These are phyloP conservation scores for Drosophila prostipennis DNA, from an alignment of 2,888 invertebrate species.

Conservation along the genomic window DNA sequence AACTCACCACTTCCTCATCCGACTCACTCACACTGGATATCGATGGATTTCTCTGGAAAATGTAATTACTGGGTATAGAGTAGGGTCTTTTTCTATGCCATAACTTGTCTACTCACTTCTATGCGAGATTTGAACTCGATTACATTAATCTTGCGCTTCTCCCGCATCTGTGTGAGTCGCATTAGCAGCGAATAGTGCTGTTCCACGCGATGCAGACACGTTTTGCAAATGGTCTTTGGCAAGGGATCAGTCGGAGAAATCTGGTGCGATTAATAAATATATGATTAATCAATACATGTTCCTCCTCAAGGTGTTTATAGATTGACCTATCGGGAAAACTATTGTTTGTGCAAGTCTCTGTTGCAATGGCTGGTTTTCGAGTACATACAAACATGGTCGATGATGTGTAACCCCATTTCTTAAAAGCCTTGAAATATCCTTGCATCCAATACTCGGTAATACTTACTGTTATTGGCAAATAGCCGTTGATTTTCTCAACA, in stretches of 20 bases:
- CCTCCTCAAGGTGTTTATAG: background rate
- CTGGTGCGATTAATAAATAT: constrained; percentile 77
- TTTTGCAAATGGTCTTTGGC: constrained; percentile 89
- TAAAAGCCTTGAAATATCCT: no score
- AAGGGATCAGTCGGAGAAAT: constrained; percentile 88
- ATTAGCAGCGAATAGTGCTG: constrained; percentile 85
- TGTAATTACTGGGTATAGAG: no score
- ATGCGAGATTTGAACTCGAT: constrained; percentile 40
- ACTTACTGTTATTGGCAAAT: constrained; percentile 91
- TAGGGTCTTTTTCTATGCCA: no score
- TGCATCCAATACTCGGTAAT: background rate
- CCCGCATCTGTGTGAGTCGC: constrained; percentile 79
- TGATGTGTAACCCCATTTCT: background rate
- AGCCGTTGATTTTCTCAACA: constrained; percentile 91
- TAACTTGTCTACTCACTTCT: constrained; percentile 25
- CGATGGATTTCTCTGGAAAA: constrained; percentile 47
- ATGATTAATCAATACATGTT: constrained; percentile 2
- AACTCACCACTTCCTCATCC: constrained; percentile 4
- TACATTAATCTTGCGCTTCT: constrained; percentile 68
- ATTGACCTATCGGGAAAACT: background rate
- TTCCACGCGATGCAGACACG: constrained; percentile 87
- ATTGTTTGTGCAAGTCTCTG: background rate
- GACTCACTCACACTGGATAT: constrained; percentile 64
- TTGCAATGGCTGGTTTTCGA: background rate
- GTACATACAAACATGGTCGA: background rate